Evolutionary conservation across 2,888 invertebrate species (phyloP), one percentile per base, ranked within the genome.

Genomic region (Erebia aethiops): DNA sequence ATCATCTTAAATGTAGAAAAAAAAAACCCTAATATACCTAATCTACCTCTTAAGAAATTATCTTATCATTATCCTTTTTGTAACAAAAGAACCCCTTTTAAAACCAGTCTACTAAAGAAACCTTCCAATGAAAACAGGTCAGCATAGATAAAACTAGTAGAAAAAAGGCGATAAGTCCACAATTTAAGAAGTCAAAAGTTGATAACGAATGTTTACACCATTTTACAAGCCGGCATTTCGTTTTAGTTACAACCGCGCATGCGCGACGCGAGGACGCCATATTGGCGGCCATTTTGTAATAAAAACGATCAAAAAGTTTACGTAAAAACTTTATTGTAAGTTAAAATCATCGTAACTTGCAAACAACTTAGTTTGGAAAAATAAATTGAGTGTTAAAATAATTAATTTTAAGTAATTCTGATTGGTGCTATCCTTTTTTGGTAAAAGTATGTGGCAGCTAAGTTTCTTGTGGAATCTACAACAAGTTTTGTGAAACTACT

Each of bases 201-300:
- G 73, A 71, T 73, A 73, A 71, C 60, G 41, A 21, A 71, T 71
- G 73, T 66, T 71, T 71, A 71, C 68, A 72, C 54, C 52, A 68
- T 66, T 57, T 52, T 18, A 41, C 41, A 65, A 65, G 13, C 66
- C 18, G 58, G 57, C 46, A 16, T 71, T 73, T 64, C 49, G 49
- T 63, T 69, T 57, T 71, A 79, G 79, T 79, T 18, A 49, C 10
- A 64, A 69, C 63, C 75, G 75, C 69, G 77, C 70, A 72, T 68
- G 72, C 71, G 21, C 63, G 65, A 61, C 71, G 73, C 67, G 67
- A 60, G 57, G 72, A 69, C 73, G 77, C 72, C 69, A 70, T 73
- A 16, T 68, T 69, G 67, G 72, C 69, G 69, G 74, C 76, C 72
- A 74, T 77, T 58, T 74, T 71, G 46, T 68, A 71, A 70, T 26